These are phyloP conservation scores for Empidonax alnorum DNA, from an alignment of 2,113 vertebrate species.

Conservation along the genomic window DNA sequence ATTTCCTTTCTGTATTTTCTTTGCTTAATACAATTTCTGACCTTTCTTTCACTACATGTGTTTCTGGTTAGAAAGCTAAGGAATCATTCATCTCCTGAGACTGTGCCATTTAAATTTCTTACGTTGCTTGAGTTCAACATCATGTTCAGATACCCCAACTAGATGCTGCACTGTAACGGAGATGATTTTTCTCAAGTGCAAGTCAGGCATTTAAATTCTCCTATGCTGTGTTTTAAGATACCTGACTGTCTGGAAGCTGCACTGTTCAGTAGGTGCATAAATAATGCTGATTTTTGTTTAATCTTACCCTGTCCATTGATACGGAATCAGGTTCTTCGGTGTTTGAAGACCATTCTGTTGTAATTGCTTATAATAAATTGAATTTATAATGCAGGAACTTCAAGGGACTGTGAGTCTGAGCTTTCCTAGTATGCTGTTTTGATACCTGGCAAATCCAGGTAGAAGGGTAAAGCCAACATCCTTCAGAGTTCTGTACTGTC, in stretches of 20 bases:
- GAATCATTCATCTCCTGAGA: not conserved
- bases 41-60: not conserved
- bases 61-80: not conserved
- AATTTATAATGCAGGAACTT: not conserved
- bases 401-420: not conserved
- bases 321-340: not conserved
- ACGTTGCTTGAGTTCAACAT: not conserved
- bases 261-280: not conserved
- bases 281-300: not conserved
- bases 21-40: not conserved
- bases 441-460: not conserved
- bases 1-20: not conserved
- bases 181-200: not conserved
- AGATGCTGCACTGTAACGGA: not conserved
- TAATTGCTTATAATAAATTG: not conserved
- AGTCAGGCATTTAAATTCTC: not conserved
- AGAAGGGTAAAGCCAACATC: not conserved
- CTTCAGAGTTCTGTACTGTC: not conserved
- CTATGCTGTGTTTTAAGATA: not conserved
- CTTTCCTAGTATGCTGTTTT: not conserved
- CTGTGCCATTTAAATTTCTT: not conserved
- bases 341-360: not conserved
- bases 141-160: not conserved
- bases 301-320: not conserved
- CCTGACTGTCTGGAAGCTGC: not conserved